These are phyloP conservation scores for Oncopodura yosiiana DNA, from an alignment of 1,140 invertebrate species.

Conservation along the genomic window DNA sequence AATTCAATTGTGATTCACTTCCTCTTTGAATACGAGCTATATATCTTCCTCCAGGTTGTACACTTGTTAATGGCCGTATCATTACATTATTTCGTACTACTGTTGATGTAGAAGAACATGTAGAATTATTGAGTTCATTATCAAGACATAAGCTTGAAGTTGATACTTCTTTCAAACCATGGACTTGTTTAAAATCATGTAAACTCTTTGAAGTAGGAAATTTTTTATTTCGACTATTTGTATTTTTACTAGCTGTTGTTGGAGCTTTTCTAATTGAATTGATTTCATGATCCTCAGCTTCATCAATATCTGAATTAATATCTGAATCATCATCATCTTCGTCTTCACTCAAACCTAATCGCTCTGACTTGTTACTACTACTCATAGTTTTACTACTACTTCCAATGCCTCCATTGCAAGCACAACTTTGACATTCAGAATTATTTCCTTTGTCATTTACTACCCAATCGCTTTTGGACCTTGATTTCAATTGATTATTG, in stretches of 20 bases:
- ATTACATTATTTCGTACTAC: slow-evolving; percentile 17
- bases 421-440: too few relatives aligned
- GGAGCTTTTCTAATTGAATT: too few relatives aligned
- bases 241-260: not conserved
- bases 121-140: not conserved
- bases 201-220: slow-evolving; percentile 30
- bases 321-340: slow-evolving; percentile 25
- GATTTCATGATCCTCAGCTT: slow-evolving; percentile 18
- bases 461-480: slow-evolving; percentile 28
- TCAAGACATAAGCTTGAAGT: slow-evolving; percentile 2
- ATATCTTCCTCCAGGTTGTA: slow-evolving; percentile 1
- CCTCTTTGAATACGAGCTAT: slow-evolving; percentile 15
- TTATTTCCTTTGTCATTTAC: too few relatives aligned
- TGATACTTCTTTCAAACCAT: too few relatives aligned
- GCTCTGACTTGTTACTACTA: not conserved
- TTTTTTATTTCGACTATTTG: not conserved
- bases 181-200: slow-evolving; percentile 27
- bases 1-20: slow-evolving; percentile 18
- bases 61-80: slow-evolving; percentile 16
- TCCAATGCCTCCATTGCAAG: slow-evolving; percentile 3
- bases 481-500: slow-evolving; percentile 21
- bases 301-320: slow-evolving; percentile 24
- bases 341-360: too few relatives aligned
- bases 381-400: not conserved
- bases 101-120: not conserved